phyloP scores from a whole-genome alignment of 2,888 invertebrate genomes.

The Cataglyphis livida region DNA sequence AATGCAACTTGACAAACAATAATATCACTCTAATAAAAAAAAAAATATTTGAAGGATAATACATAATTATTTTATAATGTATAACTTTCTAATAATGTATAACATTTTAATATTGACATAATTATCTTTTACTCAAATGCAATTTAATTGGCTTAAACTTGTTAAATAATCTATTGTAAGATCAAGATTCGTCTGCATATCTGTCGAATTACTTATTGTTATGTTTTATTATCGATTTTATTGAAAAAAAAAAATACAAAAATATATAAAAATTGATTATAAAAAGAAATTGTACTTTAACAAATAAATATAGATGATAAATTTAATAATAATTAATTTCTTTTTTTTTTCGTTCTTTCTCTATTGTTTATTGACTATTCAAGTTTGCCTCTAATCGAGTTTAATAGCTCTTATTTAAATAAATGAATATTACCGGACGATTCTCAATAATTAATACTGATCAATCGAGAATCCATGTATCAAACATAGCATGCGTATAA shows the following conservation, averaged over 20 bases:
- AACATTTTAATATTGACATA: not conserved
- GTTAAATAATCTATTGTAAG: conserved; percentile 21
- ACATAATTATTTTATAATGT: too few relatives aligned
- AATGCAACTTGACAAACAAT: not conserved
- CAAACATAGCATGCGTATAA: not conserved
- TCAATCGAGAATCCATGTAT: not conserved
- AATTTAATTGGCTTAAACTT: not conserved
- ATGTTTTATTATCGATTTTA: not conserved
- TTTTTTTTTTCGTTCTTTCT: not conserved
- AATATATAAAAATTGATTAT: not conserved
- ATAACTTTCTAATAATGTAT: too few relatives aligned
- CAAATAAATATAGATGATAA: not conserved
- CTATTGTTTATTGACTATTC: not conserved
- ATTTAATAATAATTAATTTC: not conserved
- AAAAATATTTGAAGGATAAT: not conserved
- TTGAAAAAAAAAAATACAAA: not conserved
- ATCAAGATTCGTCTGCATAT: not conserved
- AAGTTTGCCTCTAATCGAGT: not conserved
- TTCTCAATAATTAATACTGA: not conserved
- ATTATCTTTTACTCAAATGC: conserved; percentile 3
- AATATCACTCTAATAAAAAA: not conserved
- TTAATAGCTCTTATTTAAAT: not conserved
- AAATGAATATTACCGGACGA: not conserved
- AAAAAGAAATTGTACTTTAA: not conserved
- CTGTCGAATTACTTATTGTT: not conserved